These are phyloP conservation scores for Semnornis frantzii DNA, from an alignment of 2,113 vertebrate genomes.

Conservation along the genomic window DNA sequence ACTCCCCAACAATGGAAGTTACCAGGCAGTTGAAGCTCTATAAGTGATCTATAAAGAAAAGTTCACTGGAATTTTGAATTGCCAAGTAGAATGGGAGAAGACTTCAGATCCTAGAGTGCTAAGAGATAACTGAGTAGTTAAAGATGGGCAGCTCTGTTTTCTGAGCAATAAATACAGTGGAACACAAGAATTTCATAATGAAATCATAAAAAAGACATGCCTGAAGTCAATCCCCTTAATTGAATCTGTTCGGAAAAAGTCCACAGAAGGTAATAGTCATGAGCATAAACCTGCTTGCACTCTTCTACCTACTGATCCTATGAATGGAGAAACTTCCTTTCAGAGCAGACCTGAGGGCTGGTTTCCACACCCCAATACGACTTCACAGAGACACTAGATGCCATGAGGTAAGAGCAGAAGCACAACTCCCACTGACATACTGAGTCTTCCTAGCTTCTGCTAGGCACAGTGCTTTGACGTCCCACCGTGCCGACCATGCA, in stretches of 20 bases:
- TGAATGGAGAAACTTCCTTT: neutral
- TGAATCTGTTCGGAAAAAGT: neutral
- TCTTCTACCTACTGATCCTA: neutral
- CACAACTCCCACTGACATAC: neutral
- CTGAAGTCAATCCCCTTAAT: fast-evolving
- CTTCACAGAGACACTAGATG: neutral
- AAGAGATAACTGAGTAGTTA: neutral
- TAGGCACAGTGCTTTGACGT: neutral
- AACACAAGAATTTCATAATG: neutral
- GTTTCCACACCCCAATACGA: neutral
- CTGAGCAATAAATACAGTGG: neutral
- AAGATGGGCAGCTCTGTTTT: neutral
- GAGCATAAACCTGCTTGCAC: neutral
- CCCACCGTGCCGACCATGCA: neutral
- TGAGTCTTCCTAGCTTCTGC: neutral
- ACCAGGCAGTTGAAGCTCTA: neutral
- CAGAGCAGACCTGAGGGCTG: neutral
- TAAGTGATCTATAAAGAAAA: neutral
- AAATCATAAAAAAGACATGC: neutral
- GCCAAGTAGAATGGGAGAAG: neutral
- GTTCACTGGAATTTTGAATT: neutral
- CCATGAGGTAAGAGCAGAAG: neutral
- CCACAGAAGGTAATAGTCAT: neutral
- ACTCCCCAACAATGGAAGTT: neutral
- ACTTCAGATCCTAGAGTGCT: neutral